phyloP scores from a whole-genome alignment of 2,888 invertebrate species.

The Chrysolina oricalcia region DNA sequence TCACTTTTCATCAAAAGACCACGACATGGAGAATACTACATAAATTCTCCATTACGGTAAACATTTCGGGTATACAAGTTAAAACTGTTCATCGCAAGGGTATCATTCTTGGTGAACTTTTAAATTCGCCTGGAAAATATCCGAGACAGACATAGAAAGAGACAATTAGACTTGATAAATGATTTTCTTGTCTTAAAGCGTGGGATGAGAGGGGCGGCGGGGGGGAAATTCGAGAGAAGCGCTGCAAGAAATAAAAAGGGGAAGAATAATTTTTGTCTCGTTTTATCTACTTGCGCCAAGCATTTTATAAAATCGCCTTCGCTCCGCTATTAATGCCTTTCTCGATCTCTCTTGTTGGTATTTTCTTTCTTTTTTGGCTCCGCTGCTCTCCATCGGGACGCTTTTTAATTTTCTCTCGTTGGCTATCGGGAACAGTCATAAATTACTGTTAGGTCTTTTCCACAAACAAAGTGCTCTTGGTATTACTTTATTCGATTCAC shows the following conservation, averaged over 20 bases:
- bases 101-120: constrained; percentile 38
- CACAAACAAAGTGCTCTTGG: constrained; percentile 53
- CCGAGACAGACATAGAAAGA: constrained; percentile 65
- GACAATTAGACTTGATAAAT: constrained; percentile 70
- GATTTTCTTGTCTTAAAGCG: constrained; percentile 64
- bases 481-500: constrained; percentile 50
- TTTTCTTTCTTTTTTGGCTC: constrained; percentile 59
- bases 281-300: constrained; percentile 68
- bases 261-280: constrained; percentile 69
- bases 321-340: constrained; percentile 63
- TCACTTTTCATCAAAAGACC: not conserved
- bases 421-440: constrained; percentile 55
- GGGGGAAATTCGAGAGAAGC: constrained; percentile 52
- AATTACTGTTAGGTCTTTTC: constrained; percentile 53
- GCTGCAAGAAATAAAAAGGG: constrained; percentile 65
- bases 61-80: constrained; percentile 20
- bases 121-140: constrained; percentile 52
- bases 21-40: not conserved
- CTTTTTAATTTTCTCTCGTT: constrained; percentile 59
- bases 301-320: constrained; percentile 69
- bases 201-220: constrained; percentile 38
- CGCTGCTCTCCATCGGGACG: constrained; percentile 46
- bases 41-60: constrained; percentile 2
- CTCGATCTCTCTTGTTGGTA: constrained; percentile 59
- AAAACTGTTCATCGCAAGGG: constrained; percentile 36